A percentile compares a stretch with the other conserved stretches of the same genome.
Conservation (phyloP, 2,797 vertebrate species). For the Halcyon badia region DNA sequence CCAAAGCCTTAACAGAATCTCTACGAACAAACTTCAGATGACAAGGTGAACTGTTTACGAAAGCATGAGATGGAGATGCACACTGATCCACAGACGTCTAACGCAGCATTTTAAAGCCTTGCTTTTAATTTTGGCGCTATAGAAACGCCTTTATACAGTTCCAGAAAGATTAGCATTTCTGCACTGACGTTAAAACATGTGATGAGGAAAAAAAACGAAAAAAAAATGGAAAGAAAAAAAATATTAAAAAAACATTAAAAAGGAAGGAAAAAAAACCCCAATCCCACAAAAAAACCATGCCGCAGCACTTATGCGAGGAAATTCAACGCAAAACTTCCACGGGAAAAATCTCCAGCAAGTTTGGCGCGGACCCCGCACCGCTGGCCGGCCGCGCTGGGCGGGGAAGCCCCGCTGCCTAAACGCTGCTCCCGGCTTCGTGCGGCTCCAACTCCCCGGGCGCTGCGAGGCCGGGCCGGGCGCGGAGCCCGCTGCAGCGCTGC, state of each 20-base stretch:
- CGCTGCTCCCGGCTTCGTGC: neutral
- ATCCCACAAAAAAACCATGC: neutral
- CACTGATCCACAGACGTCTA: neutral
- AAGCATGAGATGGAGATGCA: neutral
- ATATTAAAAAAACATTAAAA: too few species aligned
- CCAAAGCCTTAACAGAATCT: neutral
- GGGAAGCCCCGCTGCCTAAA: neutral
- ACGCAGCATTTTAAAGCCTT: neutral
- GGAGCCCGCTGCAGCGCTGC: neutral
- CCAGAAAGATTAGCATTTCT: neutral
- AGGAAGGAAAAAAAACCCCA: neutral
- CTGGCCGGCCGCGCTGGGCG: neutral
- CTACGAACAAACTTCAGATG: accelerated
- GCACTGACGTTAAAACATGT: neutral
- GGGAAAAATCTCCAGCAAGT: neutral
- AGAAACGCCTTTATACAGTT: neutral
- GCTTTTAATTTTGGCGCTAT: constrained; percentile 44
- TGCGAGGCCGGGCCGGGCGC: neutral
- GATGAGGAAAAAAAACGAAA: neutral
- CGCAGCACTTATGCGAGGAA: neutral
- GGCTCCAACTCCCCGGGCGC: neutral
- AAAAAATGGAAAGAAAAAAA: too few species aligned
- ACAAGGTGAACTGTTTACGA: neutral
- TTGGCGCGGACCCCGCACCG: neutral
- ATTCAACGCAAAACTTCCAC: neutral